Percentiles rank a stretch among this genome's conserved stretches.
These are phyloP conservation scores for Physella acuta DNA, from an alignment of 1,140 invertebrate species.

Conservation along the genomic window DNA sequence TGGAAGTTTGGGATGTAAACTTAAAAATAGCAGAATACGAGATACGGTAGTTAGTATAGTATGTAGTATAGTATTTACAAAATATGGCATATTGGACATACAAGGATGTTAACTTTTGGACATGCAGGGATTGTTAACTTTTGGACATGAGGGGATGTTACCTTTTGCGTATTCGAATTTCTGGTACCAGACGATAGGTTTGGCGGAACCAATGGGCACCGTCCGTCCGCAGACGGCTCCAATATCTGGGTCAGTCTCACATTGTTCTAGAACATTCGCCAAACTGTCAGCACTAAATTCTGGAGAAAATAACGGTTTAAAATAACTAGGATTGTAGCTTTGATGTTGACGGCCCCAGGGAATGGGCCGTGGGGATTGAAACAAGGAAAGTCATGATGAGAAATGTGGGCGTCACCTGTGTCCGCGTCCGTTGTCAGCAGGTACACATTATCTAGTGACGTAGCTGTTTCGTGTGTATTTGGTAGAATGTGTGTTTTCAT, in stretches of 20 bases:
- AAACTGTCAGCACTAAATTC: constrained; percentile 33
- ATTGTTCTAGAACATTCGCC: constrained; percentile 26
- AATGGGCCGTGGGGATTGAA: no score
- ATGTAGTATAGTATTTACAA: no score
- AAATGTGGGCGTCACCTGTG: no score
- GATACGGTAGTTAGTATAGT: not conserved
- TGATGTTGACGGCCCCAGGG: no score
- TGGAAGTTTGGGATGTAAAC: no score
- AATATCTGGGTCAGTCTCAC: constrained; percentile 26
- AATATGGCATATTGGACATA: not conserved
- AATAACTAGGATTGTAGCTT: no score
- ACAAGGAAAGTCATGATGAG: no score
- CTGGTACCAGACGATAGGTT: constrained; percentile 67
- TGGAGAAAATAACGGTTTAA: not conserved
- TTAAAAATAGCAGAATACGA: not conserved
- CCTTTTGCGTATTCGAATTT: constrained; percentile 68
- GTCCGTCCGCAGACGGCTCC: constrained; percentile 39
- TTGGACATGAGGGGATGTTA: no score
- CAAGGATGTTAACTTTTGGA: no score
- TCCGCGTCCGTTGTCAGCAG: constrained; percentile 41
- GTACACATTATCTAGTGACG: constrained; percentile 25
- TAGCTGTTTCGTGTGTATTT: no score
- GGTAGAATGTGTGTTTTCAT: no score
- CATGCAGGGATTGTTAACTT: no score
- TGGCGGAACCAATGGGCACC: constrained; percentile 27